These are phyloP conservation scores for Chlamydotis undulata DNA, from an alignment of 2,113 vertebrate genomes.

Conservation along the genomic window DNA sequence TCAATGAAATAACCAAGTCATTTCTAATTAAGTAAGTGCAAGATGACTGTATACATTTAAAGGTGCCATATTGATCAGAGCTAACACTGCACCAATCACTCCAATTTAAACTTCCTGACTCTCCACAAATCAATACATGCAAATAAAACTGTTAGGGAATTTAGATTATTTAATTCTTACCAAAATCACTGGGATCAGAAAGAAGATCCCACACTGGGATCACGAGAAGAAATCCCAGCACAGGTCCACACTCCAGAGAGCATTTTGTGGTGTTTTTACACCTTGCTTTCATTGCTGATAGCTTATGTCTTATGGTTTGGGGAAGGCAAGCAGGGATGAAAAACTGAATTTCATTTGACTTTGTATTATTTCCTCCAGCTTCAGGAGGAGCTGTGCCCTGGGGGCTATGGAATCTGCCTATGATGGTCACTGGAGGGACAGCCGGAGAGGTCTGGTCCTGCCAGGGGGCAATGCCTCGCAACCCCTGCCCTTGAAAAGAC, in stretches of 20 bases:
- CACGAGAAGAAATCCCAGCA: background rate
- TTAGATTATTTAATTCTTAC: background rate
- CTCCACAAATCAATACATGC: background rate
- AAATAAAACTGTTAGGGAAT: background rate
- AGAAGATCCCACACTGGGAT: background rate
- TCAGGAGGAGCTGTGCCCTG: background rate
- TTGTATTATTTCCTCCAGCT: background rate
- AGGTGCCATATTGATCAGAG: background rate
- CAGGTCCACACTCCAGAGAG: background rate
- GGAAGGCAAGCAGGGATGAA: background rate
- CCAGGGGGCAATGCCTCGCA: background rate
- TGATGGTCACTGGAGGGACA: background rate
- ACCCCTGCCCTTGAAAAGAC: background rate
- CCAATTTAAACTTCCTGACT: conserved; percentile 24
- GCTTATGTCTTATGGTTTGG: background rate
- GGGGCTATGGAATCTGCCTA: background rate
- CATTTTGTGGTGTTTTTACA: background rate
- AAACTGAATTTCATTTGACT: background rate
- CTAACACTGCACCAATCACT: background rate
- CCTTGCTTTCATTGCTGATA: background rate
- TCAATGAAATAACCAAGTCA: conserved; percentile 31
- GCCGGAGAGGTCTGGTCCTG: background rate
- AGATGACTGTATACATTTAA: conserved; percentile 55
- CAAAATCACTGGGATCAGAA: background rate
- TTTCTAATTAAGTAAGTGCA: conserved; percentile 59